Base-by-base conservation (phyloP, 2,113 vertebrate genomes). In the Protomyctophum bolini region DNA sequence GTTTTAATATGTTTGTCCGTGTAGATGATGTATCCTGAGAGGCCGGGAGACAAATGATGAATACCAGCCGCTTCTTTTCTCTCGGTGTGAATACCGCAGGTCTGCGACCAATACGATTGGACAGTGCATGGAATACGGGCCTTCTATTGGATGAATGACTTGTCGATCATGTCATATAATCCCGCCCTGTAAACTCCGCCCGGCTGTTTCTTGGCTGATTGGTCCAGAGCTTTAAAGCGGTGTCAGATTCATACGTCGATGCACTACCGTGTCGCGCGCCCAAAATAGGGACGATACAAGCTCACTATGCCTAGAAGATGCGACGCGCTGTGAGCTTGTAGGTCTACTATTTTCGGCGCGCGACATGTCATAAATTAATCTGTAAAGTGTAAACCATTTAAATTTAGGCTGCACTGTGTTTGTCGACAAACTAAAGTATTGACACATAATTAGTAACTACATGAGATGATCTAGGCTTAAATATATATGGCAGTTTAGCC, bases 1-100 rank as follows among this genome's bases (percentile, higher is more conserved):
- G 63, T 15, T 59, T 79, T 11, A 60, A 52, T 72, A 75, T 69
- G 15, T 45, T 62, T 63, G 66, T 75, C 54, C 79, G 87, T 61
- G 72, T 49, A 54, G 64, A 41, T 10, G 68, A 68, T 52, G 50
- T 10, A 63, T 78, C 83, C 76, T 82, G 68, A 85, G 77, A 87
- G 75, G 76, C 86, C 76, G 79, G 68, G 80, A 81, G 85, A 86
- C 86, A 87, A 93, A 87, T 91, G 91, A 91, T 85, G 88, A 85
- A 87, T 80, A 67, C 71, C 58, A 49, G 66, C 81, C 85, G 88
- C 79, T 52, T 87, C 82, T 89, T 88, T 90, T 90, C 84, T 89
- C 74, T 84, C 79, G 50, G 84, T 76, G 78, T 84, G 81, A 85
- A 79, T 70, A 68, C 84, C 51, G 68, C 58, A 63, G 55, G 10